Percentiles rank a stretch among this genome's conserved stretches.
These are phyloP conservation scores for Rhinopomastus cyanomelas DNA, from an alignment of 2,113 vertebrate species.

Conservation along the genomic window DNA sequence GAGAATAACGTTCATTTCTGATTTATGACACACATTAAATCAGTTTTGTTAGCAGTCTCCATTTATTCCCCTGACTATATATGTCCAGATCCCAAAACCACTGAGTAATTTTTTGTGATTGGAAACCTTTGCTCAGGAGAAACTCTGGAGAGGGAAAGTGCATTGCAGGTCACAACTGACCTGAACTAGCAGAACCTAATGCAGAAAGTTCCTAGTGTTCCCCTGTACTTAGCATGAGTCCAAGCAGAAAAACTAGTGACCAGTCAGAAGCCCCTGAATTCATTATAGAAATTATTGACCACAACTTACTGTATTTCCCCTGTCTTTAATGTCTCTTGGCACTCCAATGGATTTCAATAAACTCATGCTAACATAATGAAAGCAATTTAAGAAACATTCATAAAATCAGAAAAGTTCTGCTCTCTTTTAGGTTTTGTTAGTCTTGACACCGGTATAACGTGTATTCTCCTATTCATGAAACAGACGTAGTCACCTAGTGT, in stretches of 20 bases:
- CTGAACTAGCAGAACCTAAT: neutral
- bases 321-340: neutral
- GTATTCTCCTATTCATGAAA: neutral
- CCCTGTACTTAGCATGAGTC: neutral
- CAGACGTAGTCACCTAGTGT: neutral
- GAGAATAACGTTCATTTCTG: neutral
- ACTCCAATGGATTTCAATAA: neutral
- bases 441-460: neutral
- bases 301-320: neutral
- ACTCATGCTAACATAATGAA: neutral
- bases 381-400: neutral
- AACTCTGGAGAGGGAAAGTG: neutral
- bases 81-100: slow-evolving; percentile 17
- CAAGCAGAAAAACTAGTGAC: neutral
- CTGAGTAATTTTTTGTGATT: slow-evolving; percentile 56
- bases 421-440: neutral
- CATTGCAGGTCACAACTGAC: neutral
- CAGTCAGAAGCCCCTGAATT: neutral
- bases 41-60: slow-evolving; percentile 7
- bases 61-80: slow-evolving; percentile 33
- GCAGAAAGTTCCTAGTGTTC: neutral
- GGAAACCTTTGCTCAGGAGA: slow-evolving; percentile 10
- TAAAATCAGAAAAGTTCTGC: neutral
- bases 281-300: neutral
- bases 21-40: slow-evolving; percentile 54